Conservation (phyloP, 2,888 invertebrate genomes). For the Chymomyza caudatula region DNA sequence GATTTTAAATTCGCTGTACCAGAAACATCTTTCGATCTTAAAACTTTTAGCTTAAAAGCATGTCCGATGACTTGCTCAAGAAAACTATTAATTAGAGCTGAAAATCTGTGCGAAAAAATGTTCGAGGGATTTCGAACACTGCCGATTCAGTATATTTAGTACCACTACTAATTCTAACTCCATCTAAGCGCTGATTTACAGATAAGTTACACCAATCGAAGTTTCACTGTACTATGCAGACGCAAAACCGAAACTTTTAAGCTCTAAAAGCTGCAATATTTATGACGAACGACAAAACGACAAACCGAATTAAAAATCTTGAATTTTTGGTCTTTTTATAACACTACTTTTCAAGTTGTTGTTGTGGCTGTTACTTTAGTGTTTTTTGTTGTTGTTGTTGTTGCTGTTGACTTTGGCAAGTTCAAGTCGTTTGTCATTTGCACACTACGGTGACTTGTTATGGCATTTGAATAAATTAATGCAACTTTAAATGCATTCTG, state of each 20-base stretch:
- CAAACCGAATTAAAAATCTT: conserved; percentile 63
- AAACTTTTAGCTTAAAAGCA: too few relatives aligned
- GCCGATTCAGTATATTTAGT: too few relatives aligned
- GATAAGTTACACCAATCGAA: background rate
- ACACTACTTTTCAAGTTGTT: conserved; percentile 34
- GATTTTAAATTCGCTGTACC: too few relatives aligned
- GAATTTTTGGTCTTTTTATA: background rate
- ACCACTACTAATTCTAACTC: too few relatives aligned
- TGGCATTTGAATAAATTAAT: conserved; percentile 71
- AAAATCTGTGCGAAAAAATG: too few relatives aligned
- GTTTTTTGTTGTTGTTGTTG: background rate
- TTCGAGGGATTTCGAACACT: too few relatives aligned
- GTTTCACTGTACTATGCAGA: background rate
- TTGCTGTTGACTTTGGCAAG: conserved; percentile 45
- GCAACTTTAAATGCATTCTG: conserved; percentile 59
- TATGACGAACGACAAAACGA: conserved; percentile 55
- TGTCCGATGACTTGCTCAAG: too few relatives aligned
- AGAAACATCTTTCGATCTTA: too few relatives aligned
- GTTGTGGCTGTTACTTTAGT: background rate
- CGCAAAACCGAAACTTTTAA: background rate
- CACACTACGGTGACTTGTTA: conserved; percentile 57
- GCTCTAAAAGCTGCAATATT: conserved; percentile 32
- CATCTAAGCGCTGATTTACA: background rate
- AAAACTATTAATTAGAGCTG: too few relatives aligned
- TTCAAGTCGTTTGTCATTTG: conserved; percentile 68